Evolutionary conservation across 2,797 vertebrate genomes (phyloP).

Genomic region (Chanos chanos): DNA sequence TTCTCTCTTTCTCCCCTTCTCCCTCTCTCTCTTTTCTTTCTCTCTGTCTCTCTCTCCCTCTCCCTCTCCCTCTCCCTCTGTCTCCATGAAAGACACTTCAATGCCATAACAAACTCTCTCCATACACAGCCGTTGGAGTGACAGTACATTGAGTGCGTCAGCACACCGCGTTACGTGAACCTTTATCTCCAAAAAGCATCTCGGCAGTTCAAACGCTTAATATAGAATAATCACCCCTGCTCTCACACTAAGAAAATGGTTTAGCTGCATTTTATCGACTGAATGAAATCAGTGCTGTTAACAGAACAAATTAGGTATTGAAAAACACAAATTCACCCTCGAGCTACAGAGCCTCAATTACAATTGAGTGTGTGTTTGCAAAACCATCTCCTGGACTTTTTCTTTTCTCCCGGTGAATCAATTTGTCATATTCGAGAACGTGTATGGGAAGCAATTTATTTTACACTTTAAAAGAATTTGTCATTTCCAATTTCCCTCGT

Average conservation of each 20-base stretch:
- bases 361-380: constrained; percentile 60
- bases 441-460: constrained; percentile 75
- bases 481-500: constrained; percentile 69
- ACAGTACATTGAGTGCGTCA: constrained; percentile 54
- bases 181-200: constrained; percentile 66
- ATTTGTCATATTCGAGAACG: constrained; percentile 73
- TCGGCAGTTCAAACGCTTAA: constrained; percentile 57
- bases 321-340: constrained; percentile 50
- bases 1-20: constrained; percentile 50
- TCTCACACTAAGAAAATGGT: constrained; percentile 32
- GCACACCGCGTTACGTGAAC: constrained; percentile 48
- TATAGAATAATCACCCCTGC: constrained; percentile 67
- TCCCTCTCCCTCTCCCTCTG: constrained; percentile 33
- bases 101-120: constrained; percentile 6
- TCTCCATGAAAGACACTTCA: constrained; percentile 12
- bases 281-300: constrained; percentile 62
- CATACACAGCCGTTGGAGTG: constrained; percentile 24
- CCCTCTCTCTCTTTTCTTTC: constrained; percentile 24
- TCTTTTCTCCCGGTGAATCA: constrained; percentile 56
- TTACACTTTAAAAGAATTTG: constrained; percentile 72
- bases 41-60: constrained; percentile 27
- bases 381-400: constrained; percentile 58
- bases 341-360: constrained; percentile 66
- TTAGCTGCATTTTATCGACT: constrained; percentile 55
- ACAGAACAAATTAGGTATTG: constrained; percentile 68